Percentiles rank a stretch among this genome's conserved stretches.
Conservation (phyloP, 2,797 vertebrate species). For the Gymnothorax reevesii region DNA sequence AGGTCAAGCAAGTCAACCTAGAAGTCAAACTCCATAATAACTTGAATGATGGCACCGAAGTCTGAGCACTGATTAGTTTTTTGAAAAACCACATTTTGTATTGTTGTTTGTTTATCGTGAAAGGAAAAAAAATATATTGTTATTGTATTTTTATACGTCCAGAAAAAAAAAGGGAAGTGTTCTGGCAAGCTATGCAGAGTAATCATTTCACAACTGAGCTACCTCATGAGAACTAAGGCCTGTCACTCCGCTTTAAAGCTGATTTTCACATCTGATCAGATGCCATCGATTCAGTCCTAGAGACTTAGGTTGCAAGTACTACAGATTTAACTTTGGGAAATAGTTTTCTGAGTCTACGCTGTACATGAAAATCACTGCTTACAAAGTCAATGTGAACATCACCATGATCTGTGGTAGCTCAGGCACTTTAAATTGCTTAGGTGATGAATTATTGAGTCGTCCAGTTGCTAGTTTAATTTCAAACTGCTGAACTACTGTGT, state of each 20-base stretch:
- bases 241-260: conserved; percentile 33
- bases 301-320: conserved; percentile 12
- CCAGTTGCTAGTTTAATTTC: conserved; percentile 48
- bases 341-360: conserved; percentile 11
- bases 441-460: conserved; percentile 39
- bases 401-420: conserved; percentile 65
- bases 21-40: conserved; percentile 89
- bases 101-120: conserved; percentile 66
- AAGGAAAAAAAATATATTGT: conserved; percentile 51
- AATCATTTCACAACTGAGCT: conserved; percentile 71
- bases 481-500: conserved; percentile 39
- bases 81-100: conserved; percentile 70
- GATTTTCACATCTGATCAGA: conserved; percentile 27
- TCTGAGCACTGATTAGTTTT: conserved; percentile 64
- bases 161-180: conserved; percentile 67
- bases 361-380: conserved; percentile 25
- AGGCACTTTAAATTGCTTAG: conserved; percentile 55
- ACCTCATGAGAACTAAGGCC: conserved; percentile 62
- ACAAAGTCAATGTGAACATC: conserved; percentile 25
- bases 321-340: conserved; percentile 28
- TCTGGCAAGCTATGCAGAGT: conserved; percentile 59
- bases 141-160: conserved; percentile 81
- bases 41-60: conserved; percentile 90
- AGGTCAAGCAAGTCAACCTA: conserved; percentile 72
- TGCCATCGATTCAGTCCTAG: conserved; percentile 25